These are phyloP conservation scores for Hypselothyrea guttata DNA, from an alignment of 2,888 invertebrate species.

Conservation along the genomic window DNA sequence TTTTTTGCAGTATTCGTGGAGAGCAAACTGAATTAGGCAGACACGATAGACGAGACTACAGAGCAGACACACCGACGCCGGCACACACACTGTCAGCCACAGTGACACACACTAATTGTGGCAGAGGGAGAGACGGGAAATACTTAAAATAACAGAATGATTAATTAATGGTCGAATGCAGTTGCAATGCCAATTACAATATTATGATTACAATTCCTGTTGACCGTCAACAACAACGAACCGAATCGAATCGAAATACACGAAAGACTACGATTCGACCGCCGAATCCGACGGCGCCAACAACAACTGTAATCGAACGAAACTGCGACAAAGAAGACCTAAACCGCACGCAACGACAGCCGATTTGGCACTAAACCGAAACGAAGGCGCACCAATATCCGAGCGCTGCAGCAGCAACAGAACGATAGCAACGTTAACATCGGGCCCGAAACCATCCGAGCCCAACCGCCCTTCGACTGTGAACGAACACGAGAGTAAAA, in stretches of 20 bases:
- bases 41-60: constrained; percentile 24
- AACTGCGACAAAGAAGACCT: constrained; percentile 5
- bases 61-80: constrained; percentile 51
- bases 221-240: constrained; percentile 41
- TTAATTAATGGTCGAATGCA: constrained; percentile 32
- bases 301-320: neutral
- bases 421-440: constrained; percentile 8
- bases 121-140: constrained; percentile 14
- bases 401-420: constrained; percentile 31
- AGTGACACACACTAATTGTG: constrained; percentile 15
- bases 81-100: constrained; percentile 25
- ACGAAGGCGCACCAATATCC: constrained; percentile 16
- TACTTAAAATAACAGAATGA: constrained; percentile 43
- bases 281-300: neutral
- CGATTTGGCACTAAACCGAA: constrained; percentile 65
- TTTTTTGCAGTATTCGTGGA: constrained; percentile 47
- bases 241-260: constrained; percentile 31
- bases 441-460: constrained; percentile 1
- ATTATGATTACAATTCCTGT: constrained; percentile 45
- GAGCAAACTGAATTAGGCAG: constrained; percentile 53
- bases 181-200: constrained; percentile 43
- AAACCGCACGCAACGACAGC: constrained; percentile 52
- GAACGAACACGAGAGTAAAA: constrained; percentile 29
- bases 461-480: constrained; percentile 9
- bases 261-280: neutral